Percentiles rank a stretch among this genome's conserved stretches.
These are phyloP conservation scores for Machimus rusticus DNA, from an alignment of 2,888 invertebrate genomes.

Conservation along the genomic window DNA sequence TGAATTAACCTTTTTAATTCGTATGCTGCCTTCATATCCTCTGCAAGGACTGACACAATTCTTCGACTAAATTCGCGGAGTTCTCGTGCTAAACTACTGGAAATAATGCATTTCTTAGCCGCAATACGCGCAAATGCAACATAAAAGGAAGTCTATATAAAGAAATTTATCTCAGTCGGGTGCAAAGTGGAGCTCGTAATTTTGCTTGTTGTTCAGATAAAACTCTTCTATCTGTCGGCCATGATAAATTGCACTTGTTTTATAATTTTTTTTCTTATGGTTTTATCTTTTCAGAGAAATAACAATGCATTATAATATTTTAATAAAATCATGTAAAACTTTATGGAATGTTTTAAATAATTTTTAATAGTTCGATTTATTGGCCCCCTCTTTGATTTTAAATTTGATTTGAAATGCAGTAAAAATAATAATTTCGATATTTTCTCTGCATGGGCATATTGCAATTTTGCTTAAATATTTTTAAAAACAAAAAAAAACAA, in stretches of 20 bases:
- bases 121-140: background rate
- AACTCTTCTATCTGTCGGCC: background rate
- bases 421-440: too few relatives aligned
- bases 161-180: background rate
- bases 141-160: constrained; percentile 28
- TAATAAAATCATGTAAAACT: too few relatives aligned
- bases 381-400: too few relatives aligned
- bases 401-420: too few relatives aligned
- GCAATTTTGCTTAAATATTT: too few relatives aligned
- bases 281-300: background rate
- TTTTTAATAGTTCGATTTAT: too few relatives aligned
- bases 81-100: background rate
- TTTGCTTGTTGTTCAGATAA: background rate
- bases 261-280: background rate
- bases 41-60: background rate
- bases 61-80: background rate
- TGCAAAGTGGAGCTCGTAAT: constrained; percentile 4
- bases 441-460: too few relatives aligned
- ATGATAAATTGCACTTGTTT: background rate
- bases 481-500: too few relatives aligned
- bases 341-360: too few relatives aligned
- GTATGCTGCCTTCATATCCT: background rate
- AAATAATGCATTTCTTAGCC: background rate
- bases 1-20: background rate
- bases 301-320: background rate